These are phyloP conservation scores for Pteropus alecto DNA, from an alignment of 2,113 vertebrate genomes.

Conservation along the genomic window DNA sequence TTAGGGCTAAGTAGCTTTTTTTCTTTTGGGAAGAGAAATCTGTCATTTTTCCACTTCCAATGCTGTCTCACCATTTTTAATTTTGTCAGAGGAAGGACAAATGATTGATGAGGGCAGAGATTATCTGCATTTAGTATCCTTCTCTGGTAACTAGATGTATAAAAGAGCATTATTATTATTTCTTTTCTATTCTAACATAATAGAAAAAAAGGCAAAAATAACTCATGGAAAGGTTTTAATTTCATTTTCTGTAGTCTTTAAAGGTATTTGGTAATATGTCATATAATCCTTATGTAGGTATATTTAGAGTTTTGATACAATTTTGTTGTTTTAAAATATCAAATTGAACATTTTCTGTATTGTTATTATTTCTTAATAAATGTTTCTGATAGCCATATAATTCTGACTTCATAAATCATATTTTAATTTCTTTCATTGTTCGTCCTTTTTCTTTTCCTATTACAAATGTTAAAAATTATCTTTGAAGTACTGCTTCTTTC, in stretches of 20 bases:
- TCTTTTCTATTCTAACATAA: background rate
- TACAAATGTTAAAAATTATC: background rate
- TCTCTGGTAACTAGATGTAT: background rate
- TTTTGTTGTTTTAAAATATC: constrained; percentile 8
- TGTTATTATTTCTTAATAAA: background rate
- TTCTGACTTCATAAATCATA: background rate
- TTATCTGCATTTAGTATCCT: background rate
- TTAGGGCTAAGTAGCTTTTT: background rate
- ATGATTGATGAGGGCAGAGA: background rate
- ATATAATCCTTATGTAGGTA: background rate
- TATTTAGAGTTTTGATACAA: background rate
- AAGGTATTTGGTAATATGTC: background rate
- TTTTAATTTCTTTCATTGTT: background rate
- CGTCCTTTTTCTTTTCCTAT: background rate
- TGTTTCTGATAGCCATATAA: background rate
- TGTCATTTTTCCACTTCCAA: background rate
- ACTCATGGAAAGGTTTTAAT: background rate
- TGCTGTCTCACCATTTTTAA: background rate
- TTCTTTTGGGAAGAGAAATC: background rate
- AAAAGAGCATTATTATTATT: background rate
- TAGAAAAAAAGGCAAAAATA: background rate
- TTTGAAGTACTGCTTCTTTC: background rate
- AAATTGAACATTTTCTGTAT: background rate
- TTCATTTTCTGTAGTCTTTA: background rate
- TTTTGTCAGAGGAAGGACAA: background rate